Evolutionary conservation across 2,113 vertebrate genomes (phyloP), one percentile per base, ranked within the genome.

Genomic region (Cebus imitator): DNA sequence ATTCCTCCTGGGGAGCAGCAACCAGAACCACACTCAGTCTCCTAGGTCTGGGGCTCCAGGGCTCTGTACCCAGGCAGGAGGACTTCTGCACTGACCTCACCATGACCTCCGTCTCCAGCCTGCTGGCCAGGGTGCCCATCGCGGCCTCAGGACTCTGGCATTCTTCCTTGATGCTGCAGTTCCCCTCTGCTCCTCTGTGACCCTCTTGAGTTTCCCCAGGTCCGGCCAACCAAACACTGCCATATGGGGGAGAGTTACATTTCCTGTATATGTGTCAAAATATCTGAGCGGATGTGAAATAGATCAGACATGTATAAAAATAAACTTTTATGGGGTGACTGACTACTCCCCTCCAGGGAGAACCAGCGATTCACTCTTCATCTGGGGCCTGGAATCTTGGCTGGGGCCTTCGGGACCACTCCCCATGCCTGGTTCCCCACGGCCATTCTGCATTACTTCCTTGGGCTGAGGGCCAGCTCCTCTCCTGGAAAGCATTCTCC

Each of bases 271-370:
- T 96, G 97, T 98, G 98, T 98, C 98, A 98, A 98, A 98, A 97
- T 98, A 98, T 96, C 96, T 82, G 97, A 96, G 96, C 94, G 96
- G 97, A 98, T 98, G 97, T 97, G 98, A 98, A 97, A 98, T 97
- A 97, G 97, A 97, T 98, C 97, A 98, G 98, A 98, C 97, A 97
- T 88, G 97, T 97, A 97, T 97, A 98, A 98, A 98, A 98, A 98
- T 98, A 98, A 98, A 98, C 98, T 98, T 98, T 97, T 96, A 97
- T 61, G 1, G 97, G 96, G 97, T 97, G 97, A 98, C 96, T 97
- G 96, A 97, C 97, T 96, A 93, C 61, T 96, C 96, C 87, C 96
- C 92, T 97, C 95, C 93, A 95, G 93, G 95, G 96, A 87, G 83
- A 97, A 94, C 70, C 76, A 85, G 81, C 18, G 79, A 90, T 88